A percentile compares a stretch with the other conserved stretches of the same genome.
Evolutionary conservation across 2,888 invertebrate genomes (phyloP).

Genomic region (Pycnomerus fuliginosus): DNA sequence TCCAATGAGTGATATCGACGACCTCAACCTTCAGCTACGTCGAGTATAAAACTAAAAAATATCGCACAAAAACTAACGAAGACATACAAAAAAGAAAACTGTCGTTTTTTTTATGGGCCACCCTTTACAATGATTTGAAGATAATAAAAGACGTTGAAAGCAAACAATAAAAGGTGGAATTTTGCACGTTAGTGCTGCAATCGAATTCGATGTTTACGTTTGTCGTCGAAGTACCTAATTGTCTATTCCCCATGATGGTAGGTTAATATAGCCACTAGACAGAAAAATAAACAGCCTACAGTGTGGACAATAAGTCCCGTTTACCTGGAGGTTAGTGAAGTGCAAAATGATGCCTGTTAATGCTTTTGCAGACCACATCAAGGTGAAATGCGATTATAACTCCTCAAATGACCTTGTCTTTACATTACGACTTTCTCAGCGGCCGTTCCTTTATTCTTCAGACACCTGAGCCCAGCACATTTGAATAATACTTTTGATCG

Average conservation of each 20-base stretch:
- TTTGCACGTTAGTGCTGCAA: too few species aligned
- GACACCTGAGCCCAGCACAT: constrained; percentile 16
- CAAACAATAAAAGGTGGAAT: too few species aligned
- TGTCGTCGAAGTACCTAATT: constrained; percentile 10
- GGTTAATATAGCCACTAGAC: constrained; percentile 9
- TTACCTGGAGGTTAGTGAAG: constrained; percentile 19
- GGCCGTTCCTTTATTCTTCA: constrained; percentile 5
- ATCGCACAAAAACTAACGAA: too few species aligned
- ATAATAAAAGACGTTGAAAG: too few species aligned
- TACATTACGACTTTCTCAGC: constrained; percentile 18
- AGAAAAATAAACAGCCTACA: too few species aligned
- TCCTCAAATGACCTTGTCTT: constrained; percentile 22
- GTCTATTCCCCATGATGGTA: constrained; percentile 11
- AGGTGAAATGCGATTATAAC: constrained; percentile 25
- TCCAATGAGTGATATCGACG: too few species aligned
- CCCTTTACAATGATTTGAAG: too few species aligned
- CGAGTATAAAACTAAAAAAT: too few species aligned
- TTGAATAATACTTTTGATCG: constrained; percentile 16
- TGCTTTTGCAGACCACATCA: constrained; percentile 22
- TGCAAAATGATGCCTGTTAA: constrained; percentile 25
- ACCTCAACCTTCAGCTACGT: too few species aligned
- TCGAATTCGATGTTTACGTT: constrained; percentile 3
- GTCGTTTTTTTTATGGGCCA: too few species aligned
- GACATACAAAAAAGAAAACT: too few species aligned
- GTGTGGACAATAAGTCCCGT: constrained; percentile 18